These are phyloP conservation scores for Polydrusus pterygomalis DNA, from an alignment of 2,888 invertebrate species.

Conservation along the genomic window DNA sequence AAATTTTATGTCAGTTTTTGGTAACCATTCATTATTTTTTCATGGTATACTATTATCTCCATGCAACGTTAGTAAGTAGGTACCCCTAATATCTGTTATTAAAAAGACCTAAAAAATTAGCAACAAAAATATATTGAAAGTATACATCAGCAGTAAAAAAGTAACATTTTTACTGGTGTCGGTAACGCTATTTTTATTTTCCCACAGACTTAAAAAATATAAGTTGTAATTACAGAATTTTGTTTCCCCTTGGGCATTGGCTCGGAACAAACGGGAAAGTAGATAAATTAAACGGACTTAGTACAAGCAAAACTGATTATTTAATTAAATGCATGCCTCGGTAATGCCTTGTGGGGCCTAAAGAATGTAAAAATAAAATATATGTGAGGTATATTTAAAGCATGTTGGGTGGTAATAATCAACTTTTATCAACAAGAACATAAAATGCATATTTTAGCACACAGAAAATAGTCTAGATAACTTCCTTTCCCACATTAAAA, in stretches of 20 bases:
- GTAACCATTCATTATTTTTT: constrained; percentile 10
- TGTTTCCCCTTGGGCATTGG: constrained; percentile 40
- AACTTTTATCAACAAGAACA: background rate
- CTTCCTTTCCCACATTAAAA: background rate
- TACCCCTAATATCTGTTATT: constrained; percentile 20
- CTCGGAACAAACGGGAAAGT: constrained; percentile 35
- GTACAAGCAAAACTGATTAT: constrained; percentile 26
- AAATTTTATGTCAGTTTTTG: background rate
- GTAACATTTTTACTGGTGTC: constrained; percentile 9
- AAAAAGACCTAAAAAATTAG: constrained; percentile 27
- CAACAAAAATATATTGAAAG: constrained; percentile 20
- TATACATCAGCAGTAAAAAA: constrained; percentile 12
- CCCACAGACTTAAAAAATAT: constrained; percentile 35
- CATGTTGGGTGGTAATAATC: constrained; percentile 9
- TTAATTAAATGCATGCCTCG: constrained; percentile 36
- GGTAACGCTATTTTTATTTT: constrained; percentile 37
- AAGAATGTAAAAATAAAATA: constrained; percentile 22
- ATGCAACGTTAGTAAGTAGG: constrained; percentile 12
- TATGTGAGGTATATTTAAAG: constrained; percentile 11
- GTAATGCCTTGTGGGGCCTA: constrained; percentile 18
- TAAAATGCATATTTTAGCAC: background rate
- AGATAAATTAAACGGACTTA: constrained; percentile 5
- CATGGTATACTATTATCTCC: background rate
- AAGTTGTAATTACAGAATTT: constrained; percentile 36
- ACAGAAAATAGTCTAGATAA: background rate